These are phyloP conservation scores for Fregata magnificens DNA, from an alignment of 2,113 vertebrate genomes.

Conservation along the genomic window DNA sequence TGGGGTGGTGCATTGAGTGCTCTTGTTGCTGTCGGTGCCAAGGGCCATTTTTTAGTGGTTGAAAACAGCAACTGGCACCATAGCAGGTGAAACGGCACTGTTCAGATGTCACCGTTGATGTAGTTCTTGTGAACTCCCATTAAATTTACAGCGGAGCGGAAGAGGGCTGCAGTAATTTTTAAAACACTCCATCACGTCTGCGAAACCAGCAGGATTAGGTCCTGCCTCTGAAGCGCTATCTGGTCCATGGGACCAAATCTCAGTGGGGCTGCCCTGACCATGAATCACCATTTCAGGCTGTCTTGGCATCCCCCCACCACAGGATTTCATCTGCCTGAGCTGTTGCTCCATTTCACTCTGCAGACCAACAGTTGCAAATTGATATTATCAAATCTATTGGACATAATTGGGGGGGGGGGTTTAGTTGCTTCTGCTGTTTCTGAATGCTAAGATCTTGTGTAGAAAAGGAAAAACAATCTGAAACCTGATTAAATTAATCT, in stretches of 20 bases:
- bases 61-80: not conserved
- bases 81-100: not conserved
- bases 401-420: accelerated
- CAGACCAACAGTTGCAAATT: accelerated
- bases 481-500: not conserved
- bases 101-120: not conserved
- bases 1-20: not conserved
- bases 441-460: not conserved
- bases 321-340: not conserved
- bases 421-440: not conserved
- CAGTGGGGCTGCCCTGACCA: not conserved
- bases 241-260: accelerated
- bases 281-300: accelerated
- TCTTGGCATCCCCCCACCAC: not conserved
- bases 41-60: not conserved
- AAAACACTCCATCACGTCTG: not conserved
- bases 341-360: not conserved
- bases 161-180: not conserved
- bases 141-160: not conserved
- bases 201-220: not conserved
- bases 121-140: not conserved
- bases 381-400: accelerated
- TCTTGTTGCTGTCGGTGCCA: not conserved
- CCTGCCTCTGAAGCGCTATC: not conserved
- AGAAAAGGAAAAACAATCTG: not conserved